Evolutionary conservation across 2,888 invertebrate species (phyloP).

Genomic region (Plebejus melissa): DNA sequence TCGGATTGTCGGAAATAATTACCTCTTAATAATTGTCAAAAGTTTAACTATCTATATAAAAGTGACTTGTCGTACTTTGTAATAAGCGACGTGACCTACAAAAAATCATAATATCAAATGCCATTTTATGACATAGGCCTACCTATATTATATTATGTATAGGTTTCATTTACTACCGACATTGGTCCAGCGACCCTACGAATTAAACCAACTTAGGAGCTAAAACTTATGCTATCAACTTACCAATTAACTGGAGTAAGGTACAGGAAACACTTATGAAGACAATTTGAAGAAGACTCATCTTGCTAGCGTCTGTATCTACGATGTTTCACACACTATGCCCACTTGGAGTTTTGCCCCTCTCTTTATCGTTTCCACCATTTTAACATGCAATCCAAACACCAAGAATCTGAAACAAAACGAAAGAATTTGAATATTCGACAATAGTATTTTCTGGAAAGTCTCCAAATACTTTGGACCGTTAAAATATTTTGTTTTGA

Average conservation of each 20-base stretch:
- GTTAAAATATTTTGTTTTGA: slow-evolving; percentile 41
- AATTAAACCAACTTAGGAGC: not conserved
- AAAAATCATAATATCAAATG: no score
- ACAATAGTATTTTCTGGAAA: slow-evolving; percentile 41
- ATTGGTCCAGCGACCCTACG: no score
- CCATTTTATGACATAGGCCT: no score
- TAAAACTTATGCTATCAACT: slow-evolving; percentile 1
- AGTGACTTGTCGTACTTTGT: not conserved
- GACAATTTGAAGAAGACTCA: not conserved
- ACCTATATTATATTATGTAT: no score
- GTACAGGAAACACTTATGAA: slow-evolving; percentile 5
- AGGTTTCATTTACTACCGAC: no score
- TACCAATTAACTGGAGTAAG: slow-evolving; percentile 10
- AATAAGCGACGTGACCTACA: no score
- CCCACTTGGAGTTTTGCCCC: not conserved
- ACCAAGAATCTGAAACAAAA: slow-evolving; percentile 27
- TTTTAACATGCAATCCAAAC: slow-evolving; percentile 19
- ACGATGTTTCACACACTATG: not conserved
- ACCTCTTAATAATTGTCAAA: not conserved
- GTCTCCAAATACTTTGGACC: slow-evolving; percentile 40
- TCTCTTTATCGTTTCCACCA: slow-evolving; percentile 10
- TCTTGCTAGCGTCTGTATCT: not conserved
- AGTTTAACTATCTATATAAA: not conserved
- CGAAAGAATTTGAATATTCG: slow-evolving; percentile 45
- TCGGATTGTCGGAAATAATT: not conserved